Percentiles rank a stretch among this genome's conserved stretches.
phyloP scores from a whole-genome alignment of 2,888 invertebrate species.

The Fragum whitleyi region DNA sequence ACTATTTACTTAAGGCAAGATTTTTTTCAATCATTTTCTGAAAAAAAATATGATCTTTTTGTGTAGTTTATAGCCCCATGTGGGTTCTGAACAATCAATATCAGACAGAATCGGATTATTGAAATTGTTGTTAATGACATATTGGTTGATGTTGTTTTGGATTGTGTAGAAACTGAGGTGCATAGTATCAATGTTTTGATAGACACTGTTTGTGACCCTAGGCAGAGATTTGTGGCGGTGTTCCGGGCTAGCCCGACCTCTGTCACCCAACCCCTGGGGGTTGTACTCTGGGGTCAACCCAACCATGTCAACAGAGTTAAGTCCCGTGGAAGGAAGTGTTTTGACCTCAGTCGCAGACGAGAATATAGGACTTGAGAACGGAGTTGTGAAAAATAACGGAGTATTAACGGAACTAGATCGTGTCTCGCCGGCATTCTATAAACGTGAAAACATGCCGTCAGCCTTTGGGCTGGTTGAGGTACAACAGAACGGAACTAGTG shows the following conservation, averaged over 20 bases:
- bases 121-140: background rate
- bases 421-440: slow-evolving; percentile 66
- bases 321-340: slow-evolving; percentile 47
- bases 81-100: background rate
- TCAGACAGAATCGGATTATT: background rate
- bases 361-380: slow-evolving; percentile 57
- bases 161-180: background rate
- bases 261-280: slow-evolving; percentile 19
- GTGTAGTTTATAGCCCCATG: slow-evolving; percentile 6
- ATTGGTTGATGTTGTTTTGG: background rate
- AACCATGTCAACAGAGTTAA: slow-evolving; percentile 51
- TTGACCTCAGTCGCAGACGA: slow-evolving; percentile 56
- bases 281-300: slow-evolving; percentile 11
- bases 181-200: background rate
- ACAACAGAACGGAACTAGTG: slow-evolving; percentile 54
- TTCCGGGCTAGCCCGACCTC: background rate
- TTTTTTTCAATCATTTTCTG: background rate
- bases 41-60: slow-evolving; percentile 16
- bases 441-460: slow-evolving; percentile 69
- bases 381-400: slow-evolving; percentile 45
- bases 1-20: slow-evolving; percentile 21
- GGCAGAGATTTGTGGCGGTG: background rate
- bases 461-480: slow-evolving; percentile 66
- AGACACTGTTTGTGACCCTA: background rate
- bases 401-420: slow-evolving; percentile 62